Percentiles rank a stretch among this genome's conserved stretches.
These are phyloP conservation scores for Gorsachius goisagi DNA, from an alignment of 2,113 vertebrate genomes.

Conservation along the genomic window DNA sequence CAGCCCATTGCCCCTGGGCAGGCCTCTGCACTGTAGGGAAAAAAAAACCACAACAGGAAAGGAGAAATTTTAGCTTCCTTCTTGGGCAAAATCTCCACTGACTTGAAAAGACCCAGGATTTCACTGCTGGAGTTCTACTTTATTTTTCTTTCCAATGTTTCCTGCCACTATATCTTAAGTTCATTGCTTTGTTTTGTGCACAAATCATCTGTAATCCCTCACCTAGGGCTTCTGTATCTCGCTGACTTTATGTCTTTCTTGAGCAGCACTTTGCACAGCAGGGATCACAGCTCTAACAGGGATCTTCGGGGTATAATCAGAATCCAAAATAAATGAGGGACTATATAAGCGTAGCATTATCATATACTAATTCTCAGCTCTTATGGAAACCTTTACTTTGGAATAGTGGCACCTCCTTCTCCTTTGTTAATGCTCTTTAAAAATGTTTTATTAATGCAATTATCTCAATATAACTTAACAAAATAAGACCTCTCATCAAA, in stretches of 20 bases:
- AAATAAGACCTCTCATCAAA: conserved; percentile 6
- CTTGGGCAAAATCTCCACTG: background rate
- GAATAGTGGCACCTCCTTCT: background rate
- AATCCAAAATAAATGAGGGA: conserved; percentile 7
- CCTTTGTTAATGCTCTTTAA: conserved; percentile 24
- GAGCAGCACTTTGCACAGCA: conserved; percentile 15
- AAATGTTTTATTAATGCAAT: conserved; percentile 65
- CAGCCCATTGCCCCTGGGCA: background rate
- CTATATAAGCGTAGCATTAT: conserved; percentile 10
- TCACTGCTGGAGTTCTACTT: background rate
- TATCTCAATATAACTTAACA: conserved; percentile 16
- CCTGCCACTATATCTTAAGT: background rate
- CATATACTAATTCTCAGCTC: conserved; percentile 8
- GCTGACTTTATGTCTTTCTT: background rate
- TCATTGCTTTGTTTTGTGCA: conserved; percentile 23
- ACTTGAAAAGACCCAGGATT: background rate
- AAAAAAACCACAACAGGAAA: background rate
- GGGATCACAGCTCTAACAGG: background rate
- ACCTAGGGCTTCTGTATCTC: background rate
- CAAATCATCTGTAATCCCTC: conserved; percentile 12
- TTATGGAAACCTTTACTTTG: conserved; percentile 14
- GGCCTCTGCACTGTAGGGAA: rapidly evolving
- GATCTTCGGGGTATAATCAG: conserved; percentile 15
- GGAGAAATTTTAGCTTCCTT: background rate
- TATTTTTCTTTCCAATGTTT: background rate